phyloP scores from a whole-genome alignment of 2,797 vertebrate species.

The Sebastes baramenuke region DNA sequence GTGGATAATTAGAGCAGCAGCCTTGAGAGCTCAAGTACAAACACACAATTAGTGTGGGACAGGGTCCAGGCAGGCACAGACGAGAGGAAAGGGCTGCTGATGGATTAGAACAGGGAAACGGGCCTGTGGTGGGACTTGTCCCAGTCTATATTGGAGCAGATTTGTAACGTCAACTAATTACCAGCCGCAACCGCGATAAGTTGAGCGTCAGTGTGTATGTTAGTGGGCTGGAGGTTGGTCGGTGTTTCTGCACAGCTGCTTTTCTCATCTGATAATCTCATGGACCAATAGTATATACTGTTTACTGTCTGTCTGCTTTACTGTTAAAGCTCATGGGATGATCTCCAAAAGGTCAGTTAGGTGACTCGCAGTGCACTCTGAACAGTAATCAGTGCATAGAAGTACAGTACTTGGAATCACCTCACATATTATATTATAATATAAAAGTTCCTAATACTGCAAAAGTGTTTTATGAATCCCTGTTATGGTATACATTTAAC shows the following conservation, averaged over 20 bases:
- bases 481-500: too few relatives aligned
- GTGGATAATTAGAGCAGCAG: slow-evolving; percentile 69
- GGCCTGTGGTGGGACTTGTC: neutral
- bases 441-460: neutral
- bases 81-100: slow-evolving; percentile 29
- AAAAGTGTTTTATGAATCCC: neutral
- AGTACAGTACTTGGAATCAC: neutral
- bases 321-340: neutral
- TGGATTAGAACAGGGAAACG: neutral
- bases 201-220: neutral
- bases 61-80: slow-evolving; percentile 18
- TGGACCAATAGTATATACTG: neutral
- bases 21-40: slow-evolving; percentile 65
- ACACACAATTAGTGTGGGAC: slow-evolving; percentile 65
- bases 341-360: neutral
- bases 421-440: neutral
- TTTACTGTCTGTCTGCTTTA: neutral
- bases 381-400: neutral
- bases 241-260: neutral
- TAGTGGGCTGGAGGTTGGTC: neutral
- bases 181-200: neutral
- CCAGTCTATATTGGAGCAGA: neutral
- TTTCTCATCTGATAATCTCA: neutral
- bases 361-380: neutral
- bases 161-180: neutral